These are phyloP conservation scores for Halotydeus destructor DNA, from an alignment of 1,140 invertebrate genomes.

Conservation along the genomic window DNA sequence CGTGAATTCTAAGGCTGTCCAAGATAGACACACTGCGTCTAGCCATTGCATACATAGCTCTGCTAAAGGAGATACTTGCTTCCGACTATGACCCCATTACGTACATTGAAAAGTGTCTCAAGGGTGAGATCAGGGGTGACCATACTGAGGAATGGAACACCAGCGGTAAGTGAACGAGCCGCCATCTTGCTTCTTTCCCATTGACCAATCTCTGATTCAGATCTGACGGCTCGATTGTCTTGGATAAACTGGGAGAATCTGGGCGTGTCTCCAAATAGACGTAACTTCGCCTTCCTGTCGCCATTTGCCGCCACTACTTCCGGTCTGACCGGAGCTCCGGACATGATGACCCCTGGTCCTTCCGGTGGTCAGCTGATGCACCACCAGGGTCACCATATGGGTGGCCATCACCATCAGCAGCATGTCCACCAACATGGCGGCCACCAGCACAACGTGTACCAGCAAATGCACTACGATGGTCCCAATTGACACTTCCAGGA, in stretches of 20 bases:
- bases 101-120: slow-evolving; percentile 74
- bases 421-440: too few relatives aligned
- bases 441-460: too few relatives aligned
- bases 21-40: slow-evolving; percentile 16
- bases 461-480: too few relatives aligned
- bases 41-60: slow-evolving; percentile 28
- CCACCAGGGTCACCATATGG: too few relatives aligned
- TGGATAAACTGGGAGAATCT: slow-evolving; percentile 99
- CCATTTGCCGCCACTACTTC: slow-evolving; percentile 11
- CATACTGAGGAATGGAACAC: slow-evolving; percentile 83
- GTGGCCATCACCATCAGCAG: too few relatives aligned
- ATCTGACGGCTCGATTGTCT: slow-evolving; percentile 81
- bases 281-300: slow-evolving; percentile 25
- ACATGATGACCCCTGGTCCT: too few relatives aligned
- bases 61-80: slow-evolving; percentile 70
- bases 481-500: too few relatives aligned
- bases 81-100: slow-evolving; percentile 67
- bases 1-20: slow-evolving; percentile 9
- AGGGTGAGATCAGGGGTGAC: slow-evolving; percentile 56
- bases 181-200: neutral
- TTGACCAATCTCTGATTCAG: slow-evolving; percentile 30
- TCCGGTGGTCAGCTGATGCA: too few relatives aligned
- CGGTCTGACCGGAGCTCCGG: too few relatives aligned
- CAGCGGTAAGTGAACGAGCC: slow-evolving; percentile 43
- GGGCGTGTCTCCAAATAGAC: slow-evolving; percentile 65